Conservation (phyloP, 1,140 invertebrate species). For the Aphaenogaster floridana region DNA sequence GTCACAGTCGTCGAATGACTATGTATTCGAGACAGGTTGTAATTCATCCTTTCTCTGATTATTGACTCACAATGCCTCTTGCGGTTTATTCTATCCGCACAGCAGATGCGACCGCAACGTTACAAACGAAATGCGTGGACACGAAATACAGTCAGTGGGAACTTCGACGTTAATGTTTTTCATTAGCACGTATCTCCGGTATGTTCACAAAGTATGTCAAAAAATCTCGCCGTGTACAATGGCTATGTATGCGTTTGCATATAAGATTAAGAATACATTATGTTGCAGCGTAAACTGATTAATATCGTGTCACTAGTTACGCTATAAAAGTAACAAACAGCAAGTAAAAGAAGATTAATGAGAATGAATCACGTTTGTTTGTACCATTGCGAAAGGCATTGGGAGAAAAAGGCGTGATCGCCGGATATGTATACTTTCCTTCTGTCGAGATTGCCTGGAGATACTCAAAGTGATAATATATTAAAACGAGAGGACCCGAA, state of each 20-base stretch:
- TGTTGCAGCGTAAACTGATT: neutral
- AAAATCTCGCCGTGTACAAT: neutral
- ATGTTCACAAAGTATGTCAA: constrained; percentile 23
- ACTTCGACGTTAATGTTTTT: constrained; percentile 12
- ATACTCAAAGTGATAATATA: constrained; percentile 39
- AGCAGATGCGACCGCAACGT: constrained; percentile 34
- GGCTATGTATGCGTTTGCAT: neutral
- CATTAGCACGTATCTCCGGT: constrained; percentile 19
- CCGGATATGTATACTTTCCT: constrained; percentile 38
- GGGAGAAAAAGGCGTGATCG: constrained; percentile 26
- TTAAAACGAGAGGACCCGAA: constrained; percentile 47
- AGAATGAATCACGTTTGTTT: constrained; percentile 45
- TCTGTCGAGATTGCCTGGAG: constrained; percentile 19
- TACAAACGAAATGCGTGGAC: constrained; percentile 22
- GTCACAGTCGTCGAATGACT: constrained; percentile 23
- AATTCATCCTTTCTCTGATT: constrained; percentile 56
- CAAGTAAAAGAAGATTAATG: constrained; percentile 27
- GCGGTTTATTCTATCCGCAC: constrained; percentile 51
- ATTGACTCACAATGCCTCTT: constrained; percentile 54
- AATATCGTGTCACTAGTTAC: constrained; percentile 11
- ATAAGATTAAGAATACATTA: neutral
- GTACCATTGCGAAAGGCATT: constrained; percentile 12
- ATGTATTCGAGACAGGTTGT: constrained; percentile 34
- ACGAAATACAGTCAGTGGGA: neutral
- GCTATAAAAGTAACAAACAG: neutral